Base-by-base conservation (phyloP, 2,888 invertebrate species). In the Steinernema hermaphroditum region DNA sequence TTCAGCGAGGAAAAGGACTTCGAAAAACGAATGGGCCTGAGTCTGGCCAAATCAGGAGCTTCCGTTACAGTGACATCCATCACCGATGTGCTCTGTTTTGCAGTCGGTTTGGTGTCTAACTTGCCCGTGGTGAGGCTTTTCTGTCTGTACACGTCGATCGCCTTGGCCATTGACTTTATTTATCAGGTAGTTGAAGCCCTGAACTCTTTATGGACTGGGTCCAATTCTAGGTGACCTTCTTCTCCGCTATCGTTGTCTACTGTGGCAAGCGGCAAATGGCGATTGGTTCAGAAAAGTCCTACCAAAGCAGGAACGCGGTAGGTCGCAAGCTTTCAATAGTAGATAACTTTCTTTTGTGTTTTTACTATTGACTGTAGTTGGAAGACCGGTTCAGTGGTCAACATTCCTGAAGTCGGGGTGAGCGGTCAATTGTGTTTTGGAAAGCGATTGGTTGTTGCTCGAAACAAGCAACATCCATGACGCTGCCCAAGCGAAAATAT, bases 91-190 rank as follows among this genome's bases (percentile, higher is more conserved):
- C 77, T 85, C 41, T 84, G 84, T 68, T 85, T 85, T 54, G 82
- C 80, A n/a, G 83, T 82, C 22, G 85, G 85, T 8, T 70, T 85
- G 16, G 80, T 84, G 72, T 84, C 83, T 0, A 82, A 84, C 49
- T 78, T 85, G 80, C 85, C 85, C 0, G 84, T 85, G 12, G 84
- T 85, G 8, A 82, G 78, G 41, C 77, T 85, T 8, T 85, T 85
- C 74, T 85, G 84, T 73, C 72, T 85, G 16, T 85, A 84, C 77
- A 81, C 83, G 0, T 81, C 84, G 9, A 77, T 85, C 2, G 83
- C 84, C 16, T 75, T 85, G 27, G 77, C 82, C 57, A 75, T 85
- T 43, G 85, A 85, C 74, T 85, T 82, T 71, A 68, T 85, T 57
- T 85, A 85, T 69, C 85, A 85, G 75, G 78, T 80, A 54, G 14